phyloP scores from a whole-genome alignment of 64 coral and sea anemone genomes.

The Actinia equina region DNA sequence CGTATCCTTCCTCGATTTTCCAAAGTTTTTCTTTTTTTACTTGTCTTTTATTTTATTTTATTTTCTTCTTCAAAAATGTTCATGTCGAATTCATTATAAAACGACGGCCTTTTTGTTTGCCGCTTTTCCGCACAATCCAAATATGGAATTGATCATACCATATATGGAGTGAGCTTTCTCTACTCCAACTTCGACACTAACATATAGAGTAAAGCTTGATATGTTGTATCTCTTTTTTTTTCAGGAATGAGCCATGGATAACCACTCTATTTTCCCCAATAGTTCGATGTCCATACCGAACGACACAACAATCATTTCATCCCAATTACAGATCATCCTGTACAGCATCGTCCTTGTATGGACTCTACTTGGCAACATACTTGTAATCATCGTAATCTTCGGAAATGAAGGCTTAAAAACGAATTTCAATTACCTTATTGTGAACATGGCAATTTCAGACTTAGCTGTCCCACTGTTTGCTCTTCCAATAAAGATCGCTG shows the following conservation, averaged over 20 bases:
- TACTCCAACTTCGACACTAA: no score
- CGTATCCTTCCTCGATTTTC: no score
- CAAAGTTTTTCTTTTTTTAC: no score
- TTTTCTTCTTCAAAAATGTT: no score
- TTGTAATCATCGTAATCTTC: constrained; percentile 58
- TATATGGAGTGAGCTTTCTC: no score
- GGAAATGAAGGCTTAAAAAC: constrained; percentile 53
- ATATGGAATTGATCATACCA: no score
- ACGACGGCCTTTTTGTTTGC: no score
- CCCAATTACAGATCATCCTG: neutral
- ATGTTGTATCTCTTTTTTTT: neutral
- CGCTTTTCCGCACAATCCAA: no score
- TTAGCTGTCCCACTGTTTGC: constrained; percentile 45
- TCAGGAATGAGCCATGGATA: neutral
- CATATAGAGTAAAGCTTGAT: no score
- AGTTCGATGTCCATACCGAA: neutral
- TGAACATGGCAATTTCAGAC: constrained; percentile 76
- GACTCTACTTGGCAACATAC: constrained; percentile 56
- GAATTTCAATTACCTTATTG: constrained; percentile 72
- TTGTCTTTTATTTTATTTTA: no score
- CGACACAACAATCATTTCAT: neutral
- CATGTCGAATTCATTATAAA: no score
- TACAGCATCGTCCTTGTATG: constrained; percentile 50
- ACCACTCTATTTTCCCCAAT: neutral
- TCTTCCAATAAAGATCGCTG: constrained; percentile 35